Base-by-base conservation (phyloP, 2,888 invertebrate genomes). In the Amblyjoppa fuscipennis region DNA sequence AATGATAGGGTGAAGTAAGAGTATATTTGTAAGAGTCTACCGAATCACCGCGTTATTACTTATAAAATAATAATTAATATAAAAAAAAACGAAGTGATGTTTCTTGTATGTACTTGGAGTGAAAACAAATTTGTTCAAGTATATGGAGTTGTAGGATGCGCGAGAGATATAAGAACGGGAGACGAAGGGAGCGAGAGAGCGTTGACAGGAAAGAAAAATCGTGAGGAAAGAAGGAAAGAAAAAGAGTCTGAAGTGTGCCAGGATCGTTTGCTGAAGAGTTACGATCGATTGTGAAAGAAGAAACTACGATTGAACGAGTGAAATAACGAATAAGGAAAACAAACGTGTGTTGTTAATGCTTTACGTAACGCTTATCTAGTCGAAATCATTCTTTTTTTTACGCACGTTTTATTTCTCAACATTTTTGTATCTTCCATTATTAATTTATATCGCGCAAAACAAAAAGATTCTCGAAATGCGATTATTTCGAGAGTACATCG, bases 11-110 rank as follows among this genome's bases (percentile, higher is more conserved):
- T 64, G 81, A 71, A 64, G 70, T 66, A 84, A 84, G 81, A 88
- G 83, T 88, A 88, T 86, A 89, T 89, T 90, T 88, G 87, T 89
- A 89, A 88, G 88, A 87, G 83, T 90, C 84, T 88, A 88, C 79
- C 76, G 85, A 89, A 88, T 88, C 87, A 88, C 71, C 81, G 86
- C 87, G 87, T 90, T 90, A 90, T 86, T 87, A 90, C 81, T 88
- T 87, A 89, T 88, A 41, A 86, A 85, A 87, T 86, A 86, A 84
- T 85, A 76, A 81, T 61, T 77, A 82, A 84, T 84, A 81, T 77
- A 77, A 53, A 78, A 80, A 75, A 88, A 74, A 88, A 88, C 83
- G 71, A 79, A 86, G 86, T 87, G 85, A 89, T 88, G 86, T 89
- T 87, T 90, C 83, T 90, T 84, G 87, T 90, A 86, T 89, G 87